Base-by-base conservation (phyloP, 2,888 invertebrate genomes). In the Andrena flavipes region DNA sequence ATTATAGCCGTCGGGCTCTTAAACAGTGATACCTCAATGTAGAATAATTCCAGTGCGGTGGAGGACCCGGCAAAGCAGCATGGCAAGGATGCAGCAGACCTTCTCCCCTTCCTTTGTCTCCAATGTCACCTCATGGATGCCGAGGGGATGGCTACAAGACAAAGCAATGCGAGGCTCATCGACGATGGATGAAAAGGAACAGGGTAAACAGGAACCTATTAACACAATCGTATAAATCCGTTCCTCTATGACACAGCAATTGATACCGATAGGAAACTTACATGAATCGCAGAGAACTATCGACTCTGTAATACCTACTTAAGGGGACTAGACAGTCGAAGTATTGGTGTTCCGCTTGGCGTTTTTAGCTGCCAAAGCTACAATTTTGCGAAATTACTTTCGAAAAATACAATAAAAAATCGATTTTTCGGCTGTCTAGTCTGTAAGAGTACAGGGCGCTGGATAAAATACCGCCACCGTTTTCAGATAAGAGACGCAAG, bases 101-200 rank as follows among this genome's bases (percentile, higher is more conserved):
- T 89, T 94, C 88, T 82, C 93, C 91, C 86, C 92, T 93, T 85
- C 92, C 92, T 79, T 85, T 92, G 75, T 91, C 89, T 82, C 92
- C 92, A 72, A 86, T 88, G 54, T 92, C 93, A 51, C 93, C 92
- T 23, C 91, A 91, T 62, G 91, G 90, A 56, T 92, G 91, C 23
- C 86, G 93, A 79, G 87, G 91, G 42, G 93, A 92, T 68, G 93
- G 93, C 67, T 96, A 96, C 94, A 95, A 95, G 90, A 94, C 95
- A 91, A 95, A 95, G 90, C 95, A 96, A 90, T 95, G 95, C 90
- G 96, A 96, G 91, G 95, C 96, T 63, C 96, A 96, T 92, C 96
- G 96, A 89, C 95, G 96, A 95, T 98, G 98, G 98, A 97, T 97
- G 95, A 97, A 97, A 94, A 96, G 97, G 94, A 97, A 98, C 95